Evolutionary conservation across 2,888 invertebrate genomes (phyloP).

Genomic region (Mythimna loreyi): DNA sequence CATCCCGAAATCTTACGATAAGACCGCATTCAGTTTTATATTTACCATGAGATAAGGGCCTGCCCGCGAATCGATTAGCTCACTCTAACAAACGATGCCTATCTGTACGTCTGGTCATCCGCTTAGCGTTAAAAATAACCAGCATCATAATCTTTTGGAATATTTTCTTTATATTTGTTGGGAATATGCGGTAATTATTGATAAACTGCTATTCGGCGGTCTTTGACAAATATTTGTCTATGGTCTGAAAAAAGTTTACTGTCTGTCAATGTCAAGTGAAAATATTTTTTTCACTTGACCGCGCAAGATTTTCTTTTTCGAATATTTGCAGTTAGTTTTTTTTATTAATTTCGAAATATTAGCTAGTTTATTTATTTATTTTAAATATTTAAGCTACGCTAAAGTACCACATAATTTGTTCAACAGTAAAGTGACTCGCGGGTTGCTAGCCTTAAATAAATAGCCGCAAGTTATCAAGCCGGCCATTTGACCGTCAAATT

Average conservation of each 20-base stretch:
- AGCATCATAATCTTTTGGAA: conserved; percentile 37
- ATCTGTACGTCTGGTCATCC: conserved; percentile 71
- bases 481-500: conserved; percentile 68
- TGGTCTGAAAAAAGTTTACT: not conserved
- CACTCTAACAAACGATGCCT: conserved; percentile 65
- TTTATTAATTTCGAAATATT: not conserved
- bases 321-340: not conserved
- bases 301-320: not conserved
- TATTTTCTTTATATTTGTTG: conserved; percentile 23
- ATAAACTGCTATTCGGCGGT: not conserved
- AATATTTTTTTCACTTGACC: not conserved
- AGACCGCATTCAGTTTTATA: conserved; percentile 81
- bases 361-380: not conserved
- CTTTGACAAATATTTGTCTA: not conserved
- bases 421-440: conserved; percentile 31
- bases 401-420: not conserved
- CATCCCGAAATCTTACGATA: conserved; percentile 75
- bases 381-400: not conserved
- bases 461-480: conserved; percentile 56
- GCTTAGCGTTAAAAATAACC: conserved; percentile 51
- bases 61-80: conserved; percentile 81
- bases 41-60: conserved; percentile 73
- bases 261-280: not conserved
- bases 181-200: not conserved
- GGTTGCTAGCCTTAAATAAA: conserved; percentile 61